Evolutionary conservation across 1,140 invertebrate genomes (phyloP).

Genomic region (Diachasmimorpha longicaudata): DNA sequence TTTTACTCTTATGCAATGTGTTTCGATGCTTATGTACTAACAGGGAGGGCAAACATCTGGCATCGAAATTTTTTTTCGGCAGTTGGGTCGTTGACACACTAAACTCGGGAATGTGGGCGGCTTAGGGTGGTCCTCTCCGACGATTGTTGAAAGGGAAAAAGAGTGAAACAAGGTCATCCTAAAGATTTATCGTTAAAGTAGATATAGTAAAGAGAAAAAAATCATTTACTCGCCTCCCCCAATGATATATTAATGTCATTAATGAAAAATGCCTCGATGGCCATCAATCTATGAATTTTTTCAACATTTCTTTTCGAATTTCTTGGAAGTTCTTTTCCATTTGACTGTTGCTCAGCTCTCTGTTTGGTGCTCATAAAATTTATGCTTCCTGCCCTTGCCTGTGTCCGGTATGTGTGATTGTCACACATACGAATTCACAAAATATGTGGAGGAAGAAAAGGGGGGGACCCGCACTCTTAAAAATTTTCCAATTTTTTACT

Average conservation of each 20-base stretch:
- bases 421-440: slow-evolving; percentile 9
- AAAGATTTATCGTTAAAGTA: neutral
- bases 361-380: slow-evolving; percentile 57
- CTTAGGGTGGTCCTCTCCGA: no score
- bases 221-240: neutral
- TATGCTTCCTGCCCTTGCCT: slow-evolving; percentile 54
- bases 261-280: neutral
- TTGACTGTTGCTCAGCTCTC: slow-evolving; percentile 30
- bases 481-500: no score
- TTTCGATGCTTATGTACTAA: neutral
- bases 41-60: slow-evolving; percentile 36
- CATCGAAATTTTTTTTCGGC: slow-evolving; percentile 41
- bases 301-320: neutral
- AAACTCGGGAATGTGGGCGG: slow-evolving; percentile 1
- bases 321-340: neutral
- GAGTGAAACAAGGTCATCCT: slow-evolving; percentile 10
- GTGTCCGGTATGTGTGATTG: slow-evolving; percentile 23
- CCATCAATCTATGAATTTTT: neutral
- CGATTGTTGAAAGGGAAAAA: neutral
- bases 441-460: neutral
- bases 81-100: slow-evolving; percentile 32
- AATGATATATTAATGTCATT: neutral
- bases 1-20: slow-evolving; percentile 35
- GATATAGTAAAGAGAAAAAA: neutral
- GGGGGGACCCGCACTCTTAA: no score